Percentiles rank a stretch among this genome's conserved stretches.
These are phyloP conservation scores for Gerris buenoi DNA, from an alignment of 1,140 invertebrate genomes.

Conservation along the genomic window DNA sequence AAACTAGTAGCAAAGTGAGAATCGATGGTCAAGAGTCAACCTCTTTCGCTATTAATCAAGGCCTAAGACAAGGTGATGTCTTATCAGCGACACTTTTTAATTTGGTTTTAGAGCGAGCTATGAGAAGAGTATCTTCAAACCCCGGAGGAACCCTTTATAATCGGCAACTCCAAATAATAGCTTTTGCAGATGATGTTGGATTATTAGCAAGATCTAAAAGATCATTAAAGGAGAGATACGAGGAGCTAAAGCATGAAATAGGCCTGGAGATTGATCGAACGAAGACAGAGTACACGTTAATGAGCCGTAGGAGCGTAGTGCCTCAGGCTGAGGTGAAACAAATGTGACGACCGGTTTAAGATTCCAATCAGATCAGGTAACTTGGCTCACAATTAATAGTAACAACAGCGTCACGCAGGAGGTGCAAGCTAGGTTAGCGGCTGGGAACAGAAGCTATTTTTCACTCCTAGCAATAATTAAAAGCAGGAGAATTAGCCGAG, in stretches of 20 bases:
- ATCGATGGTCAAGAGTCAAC: no score
- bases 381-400: no score
- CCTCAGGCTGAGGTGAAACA: neutral
- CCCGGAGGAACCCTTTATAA: neutral
- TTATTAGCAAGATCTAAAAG: neutral
- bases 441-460: no score
- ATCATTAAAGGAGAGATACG: neutral
- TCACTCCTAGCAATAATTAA: no score
- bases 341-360: neutral
- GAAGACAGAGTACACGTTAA: neutral
- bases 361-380: neutral
- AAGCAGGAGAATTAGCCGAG: no score
- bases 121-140: neutral
- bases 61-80: conserved; percentile 3
- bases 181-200: neutral
- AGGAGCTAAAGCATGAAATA: neutral
- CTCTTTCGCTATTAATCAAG: no score
- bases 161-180: neutral
- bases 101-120: neutral
- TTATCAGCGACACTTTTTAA: neutral
- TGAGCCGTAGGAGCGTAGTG: neutral
- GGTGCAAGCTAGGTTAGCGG: no score
- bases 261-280: neutral
- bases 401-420: no score
- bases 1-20: no score